A percentile compares a stretch with the other conserved stretches of the same genome.
Evolutionary conservation across 2,888 invertebrate genomes (phyloP).

Genomic region (Eristalis arbustorum): DNA sequence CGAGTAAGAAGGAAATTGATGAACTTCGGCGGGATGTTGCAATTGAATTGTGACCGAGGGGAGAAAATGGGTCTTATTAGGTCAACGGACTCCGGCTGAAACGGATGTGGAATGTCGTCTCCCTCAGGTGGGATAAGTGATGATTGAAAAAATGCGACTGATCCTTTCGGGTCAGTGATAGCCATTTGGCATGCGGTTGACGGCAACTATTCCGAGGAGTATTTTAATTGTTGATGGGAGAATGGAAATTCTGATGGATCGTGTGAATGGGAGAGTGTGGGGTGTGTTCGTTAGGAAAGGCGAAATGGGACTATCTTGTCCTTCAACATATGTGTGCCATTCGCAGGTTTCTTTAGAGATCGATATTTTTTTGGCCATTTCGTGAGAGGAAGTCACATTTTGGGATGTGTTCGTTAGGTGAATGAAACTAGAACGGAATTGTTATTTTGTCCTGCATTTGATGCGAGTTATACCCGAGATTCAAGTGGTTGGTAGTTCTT

Average conservation of each 20-base stretch:
- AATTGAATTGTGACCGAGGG: slow-evolving; percentile 29
- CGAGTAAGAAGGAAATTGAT: slow-evolving; percentile 60
- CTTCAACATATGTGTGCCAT: too few species aligned
- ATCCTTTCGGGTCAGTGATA: slow-evolving; percentile 29
- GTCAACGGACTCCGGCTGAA: slow-evolving; percentile 64
- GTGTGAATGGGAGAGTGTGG: background rate
- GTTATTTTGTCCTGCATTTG: too few species aligned
- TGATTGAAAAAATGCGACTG: background rate
- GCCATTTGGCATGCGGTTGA: slow-evolving; percentile 18
- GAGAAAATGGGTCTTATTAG: slow-evolving; percentile 53
- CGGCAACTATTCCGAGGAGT: slow-evolving; percentile 8
- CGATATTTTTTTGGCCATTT: too few species aligned
- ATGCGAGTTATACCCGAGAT: too few species aligned
- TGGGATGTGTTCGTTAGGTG: too few species aligned
- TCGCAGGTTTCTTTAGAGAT: too few species aligned
- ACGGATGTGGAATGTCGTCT: slow-evolving; percentile 65
- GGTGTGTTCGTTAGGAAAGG: too few species aligned
- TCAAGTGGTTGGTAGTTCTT: too few species aligned
- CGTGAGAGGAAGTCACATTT: too few species aligned
- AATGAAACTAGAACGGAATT: too few species aligned
- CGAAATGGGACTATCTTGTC: too few species aligned
- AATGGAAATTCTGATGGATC: background rate
- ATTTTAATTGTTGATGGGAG: slow-evolving; percentile 42
- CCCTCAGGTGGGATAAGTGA: slow-evolving; percentile 34
- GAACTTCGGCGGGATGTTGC: slow-evolving; percentile 47